These are phyloP conservation scores for Copidosoma aretas DNA, from an alignment of 2,888 invertebrate species.

Conservation along the genomic window DNA sequence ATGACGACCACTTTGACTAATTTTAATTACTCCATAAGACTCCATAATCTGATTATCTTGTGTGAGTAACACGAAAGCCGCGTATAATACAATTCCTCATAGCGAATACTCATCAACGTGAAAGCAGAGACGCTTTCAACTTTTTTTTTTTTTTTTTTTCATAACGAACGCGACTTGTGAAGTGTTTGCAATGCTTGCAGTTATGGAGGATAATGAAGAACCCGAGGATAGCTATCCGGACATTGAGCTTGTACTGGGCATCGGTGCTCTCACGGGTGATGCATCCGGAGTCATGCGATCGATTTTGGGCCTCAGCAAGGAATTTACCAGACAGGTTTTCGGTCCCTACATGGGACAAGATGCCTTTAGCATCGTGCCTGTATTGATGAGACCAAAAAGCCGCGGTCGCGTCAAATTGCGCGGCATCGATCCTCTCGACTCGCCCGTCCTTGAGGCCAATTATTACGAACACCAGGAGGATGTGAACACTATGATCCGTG, in stretches of 20 bases:
- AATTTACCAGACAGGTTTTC: constrained; percentile 69
- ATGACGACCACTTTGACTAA: no score
- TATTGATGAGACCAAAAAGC: constrained; percentile 77
- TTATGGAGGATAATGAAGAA: no score
- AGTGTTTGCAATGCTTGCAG: no score
- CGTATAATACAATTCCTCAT: no score
- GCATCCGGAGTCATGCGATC: constrained; percentile 71
- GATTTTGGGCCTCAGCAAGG: constrained; percentile 70
- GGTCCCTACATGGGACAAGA: constrained; percentile 64
- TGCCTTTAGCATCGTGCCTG: constrained; percentile 75
- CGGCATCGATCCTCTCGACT: constrained; percentile 75
- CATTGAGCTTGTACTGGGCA: constrained; percentile 80
- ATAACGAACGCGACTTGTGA: no score
- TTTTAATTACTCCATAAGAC: no score
- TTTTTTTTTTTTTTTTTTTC: no score
- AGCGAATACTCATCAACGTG: no score
- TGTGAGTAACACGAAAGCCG: no score
- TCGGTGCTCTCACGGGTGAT: constrained; percentile 79
- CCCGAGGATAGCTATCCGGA: constrained; percentile 70
- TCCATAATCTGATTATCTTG: no score
- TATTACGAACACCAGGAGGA: constrained; percentile 80
- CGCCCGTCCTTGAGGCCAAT: constrained; percentile 82
- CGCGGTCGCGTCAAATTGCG: constrained; percentile 75
- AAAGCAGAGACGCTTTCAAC: no score
- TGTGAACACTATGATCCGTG: constrained; percentile 75